Conservation (phyloP, 2,113 vertebrate genomes). For the Aplodontia rufa region DNA sequence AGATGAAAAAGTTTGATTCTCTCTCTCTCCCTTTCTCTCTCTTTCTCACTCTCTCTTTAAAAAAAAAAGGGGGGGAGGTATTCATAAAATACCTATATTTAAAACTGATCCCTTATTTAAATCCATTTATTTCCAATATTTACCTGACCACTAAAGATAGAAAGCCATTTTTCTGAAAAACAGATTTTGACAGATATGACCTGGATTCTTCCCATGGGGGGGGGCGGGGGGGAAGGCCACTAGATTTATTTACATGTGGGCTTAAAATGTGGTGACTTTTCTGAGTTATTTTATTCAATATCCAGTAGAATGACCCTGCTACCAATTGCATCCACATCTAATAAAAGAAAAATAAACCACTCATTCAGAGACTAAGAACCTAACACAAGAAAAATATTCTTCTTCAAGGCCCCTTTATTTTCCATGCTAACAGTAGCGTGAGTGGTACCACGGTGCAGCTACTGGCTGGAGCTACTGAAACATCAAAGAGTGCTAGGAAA, state of each 20-base stretch:
- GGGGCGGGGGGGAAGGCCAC: not conserved
- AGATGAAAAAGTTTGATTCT: no score
- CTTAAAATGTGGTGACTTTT: conserved; percentile 19
- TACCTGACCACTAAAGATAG: not conserved
- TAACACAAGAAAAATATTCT: conserved; percentile 58
- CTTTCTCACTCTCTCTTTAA: no score
- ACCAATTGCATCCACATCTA: not conserved
- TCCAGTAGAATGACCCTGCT: not conserved
- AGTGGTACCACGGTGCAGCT: conserved; percentile 52
- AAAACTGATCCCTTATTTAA: not conserved
- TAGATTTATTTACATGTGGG: not conserved
- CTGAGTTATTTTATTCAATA: conserved; percentile 51
- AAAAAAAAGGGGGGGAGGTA: no score
- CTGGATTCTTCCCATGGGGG: conserved; percentile 8
- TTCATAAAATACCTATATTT: conserved; percentile 7
- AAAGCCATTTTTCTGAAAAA: conserved; percentile 22
- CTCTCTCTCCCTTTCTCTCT: no score
- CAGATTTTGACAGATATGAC: not conserved
- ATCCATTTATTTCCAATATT: not conserved
- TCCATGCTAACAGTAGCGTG: conserved; percentile 61
- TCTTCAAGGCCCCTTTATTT: conserved; percentile 66
- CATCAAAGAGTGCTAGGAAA: conserved; percentile 76
- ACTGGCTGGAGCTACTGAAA: conserved; percentile 70
- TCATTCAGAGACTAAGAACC: not conserved
- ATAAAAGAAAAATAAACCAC: conserved; percentile 66